phyloP scores from a whole-genome alignment of 2,113 vertebrate species.

The Brachypodius melanocephalos region DNA sequence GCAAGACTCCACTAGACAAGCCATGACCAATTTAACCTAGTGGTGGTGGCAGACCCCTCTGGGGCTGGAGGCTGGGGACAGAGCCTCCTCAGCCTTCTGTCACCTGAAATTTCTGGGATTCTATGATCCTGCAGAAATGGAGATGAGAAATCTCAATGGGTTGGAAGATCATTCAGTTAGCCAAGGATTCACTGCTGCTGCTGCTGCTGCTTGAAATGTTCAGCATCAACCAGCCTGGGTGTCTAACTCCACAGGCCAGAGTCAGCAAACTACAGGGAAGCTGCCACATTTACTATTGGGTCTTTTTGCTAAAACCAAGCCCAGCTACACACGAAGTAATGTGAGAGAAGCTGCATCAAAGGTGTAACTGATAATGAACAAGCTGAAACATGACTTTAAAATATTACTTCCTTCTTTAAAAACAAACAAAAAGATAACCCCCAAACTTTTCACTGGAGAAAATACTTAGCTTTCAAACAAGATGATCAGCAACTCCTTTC shows the following conservation, averaged over 20 bases:
- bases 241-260: not conserved
- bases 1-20: not conserved
- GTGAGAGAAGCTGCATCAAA: not conserved
- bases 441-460: not conserved
- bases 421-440: not conserved
- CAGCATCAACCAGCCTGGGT: not conserved
- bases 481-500: not conserved
- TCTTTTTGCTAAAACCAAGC: not conserved
- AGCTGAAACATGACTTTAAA: not conserved
- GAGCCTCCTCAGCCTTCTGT: not conserved
- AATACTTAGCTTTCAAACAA: not conserved
- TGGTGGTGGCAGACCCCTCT: not conserved
- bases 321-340: not conserved
- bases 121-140: not conserved
- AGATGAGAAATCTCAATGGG: not conserved
- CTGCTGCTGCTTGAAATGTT: not conserved
- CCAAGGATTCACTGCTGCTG: not conserved
- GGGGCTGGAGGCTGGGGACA: not conserved
- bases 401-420: not conserved
- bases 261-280: not conserved
- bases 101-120: not conserved
- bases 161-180: not conserved
- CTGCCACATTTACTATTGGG: not conserved
- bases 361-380: not conserved
- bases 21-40: not conserved